Base-by-base conservation (phyloP, 2,797 vertebrate genomes). In the Hemitrygon akajei region DNA sequence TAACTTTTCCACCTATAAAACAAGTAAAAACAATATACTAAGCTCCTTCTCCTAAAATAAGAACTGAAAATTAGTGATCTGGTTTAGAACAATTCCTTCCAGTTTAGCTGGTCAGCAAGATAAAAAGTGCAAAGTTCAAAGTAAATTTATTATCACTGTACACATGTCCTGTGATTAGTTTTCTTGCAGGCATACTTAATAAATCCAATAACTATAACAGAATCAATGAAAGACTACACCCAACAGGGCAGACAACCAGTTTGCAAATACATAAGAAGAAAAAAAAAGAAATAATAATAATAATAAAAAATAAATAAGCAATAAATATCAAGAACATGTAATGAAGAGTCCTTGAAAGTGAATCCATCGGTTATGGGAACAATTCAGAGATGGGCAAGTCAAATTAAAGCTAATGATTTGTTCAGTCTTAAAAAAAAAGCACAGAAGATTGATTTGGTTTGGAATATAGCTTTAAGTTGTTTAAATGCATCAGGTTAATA, bases 1-100 rank as follows among this genome's bases (percentile, higher is more conserved):
- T 95, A 99, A 97, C 95, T 99, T 99, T 96, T 99, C 98, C 95
- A 99, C 98, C 99, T 99, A 94, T 94, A n/a, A 94, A 94, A 95
- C 2, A 94, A 66, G 47, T 93, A 94, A 71, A 71, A 71, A 25
- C 94, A 94, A 94, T 94, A 95, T 95, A 95, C 73, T 84, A 91
- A 94, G 93, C 94, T 94, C 77, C 66, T 95, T 94, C 81, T 18
- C 75, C 56, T 95, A 94, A 80, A 81, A 93, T 0, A 75, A 56
- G 73, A 63, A 93, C 94, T 94, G 94, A 94, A 94, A 80, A 56
- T 20, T 93, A 40, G 71, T 47, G 58, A 93, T 94, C 10, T 94
- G 94, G 94, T 95, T 94, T 89, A 82, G 95, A 94, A 94, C 86
- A n/a, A 30, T 76, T 73, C 84, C 94, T 94, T 95, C 95, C 93